Conservation (phyloP, 2,113 vertebrate species). For the Synodontis membranacea region DNA sequence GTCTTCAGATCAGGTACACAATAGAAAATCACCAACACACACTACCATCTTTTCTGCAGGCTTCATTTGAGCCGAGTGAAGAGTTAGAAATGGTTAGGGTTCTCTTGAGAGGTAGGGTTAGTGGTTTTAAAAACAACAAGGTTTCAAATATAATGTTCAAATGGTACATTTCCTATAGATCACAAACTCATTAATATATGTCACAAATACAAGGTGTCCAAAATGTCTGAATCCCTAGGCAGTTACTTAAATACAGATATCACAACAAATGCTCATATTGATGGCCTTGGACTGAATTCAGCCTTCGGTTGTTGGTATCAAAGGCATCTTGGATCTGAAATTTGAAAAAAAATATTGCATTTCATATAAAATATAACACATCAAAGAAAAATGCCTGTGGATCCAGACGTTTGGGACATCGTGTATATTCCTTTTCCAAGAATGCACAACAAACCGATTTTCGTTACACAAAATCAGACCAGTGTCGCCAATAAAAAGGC, state of each 20-base stretch:
- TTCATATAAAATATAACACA: too few species aligned
- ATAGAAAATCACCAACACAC: not conserved
- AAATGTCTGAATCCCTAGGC: too few species aligned
- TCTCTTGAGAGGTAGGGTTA: not conserved
- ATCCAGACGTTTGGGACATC: too few species aligned
- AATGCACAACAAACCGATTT: slow-evolving; percentile 62
- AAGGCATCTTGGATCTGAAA: too few species aligned
- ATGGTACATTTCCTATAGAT: not conserved
- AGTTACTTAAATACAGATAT: too few species aligned
- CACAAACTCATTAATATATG: not conserved
- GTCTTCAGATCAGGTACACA: not conserved
- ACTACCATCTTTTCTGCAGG: not conserved
- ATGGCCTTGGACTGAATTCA: too few species aligned
- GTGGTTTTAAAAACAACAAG: not conserved
- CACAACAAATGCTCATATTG: too few species aligned
- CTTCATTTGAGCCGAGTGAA: not conserved
- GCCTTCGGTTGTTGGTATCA: too few species aligned
- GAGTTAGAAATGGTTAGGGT: not conserved
- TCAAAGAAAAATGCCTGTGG: too few species aligned
- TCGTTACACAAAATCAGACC: slow-evolving; percentile 45
- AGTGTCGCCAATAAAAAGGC: slow-evolving; percentile 61
- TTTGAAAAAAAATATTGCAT: too few species aligned
- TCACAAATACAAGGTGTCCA: too few species aligned
- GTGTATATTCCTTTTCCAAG: slow-evolving; percentile 1
- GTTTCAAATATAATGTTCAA: not conserved